phyloP scores from a whole-genome alignment of 2,113 vertebrate genomes.

The Corapipo altera region DNA sequence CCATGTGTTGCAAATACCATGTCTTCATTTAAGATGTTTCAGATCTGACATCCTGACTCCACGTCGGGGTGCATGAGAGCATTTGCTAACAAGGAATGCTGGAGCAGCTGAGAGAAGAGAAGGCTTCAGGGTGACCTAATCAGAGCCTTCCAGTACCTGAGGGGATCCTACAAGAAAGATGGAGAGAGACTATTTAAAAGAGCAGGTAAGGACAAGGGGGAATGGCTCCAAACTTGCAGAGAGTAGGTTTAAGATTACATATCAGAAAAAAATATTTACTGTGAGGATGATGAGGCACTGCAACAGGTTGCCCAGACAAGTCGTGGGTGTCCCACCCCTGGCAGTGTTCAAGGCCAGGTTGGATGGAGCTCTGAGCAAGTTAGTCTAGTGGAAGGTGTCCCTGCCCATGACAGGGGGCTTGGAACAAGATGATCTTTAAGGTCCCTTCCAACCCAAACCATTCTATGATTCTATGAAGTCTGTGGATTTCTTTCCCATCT shows the following conservation, averaged over 20 bases:
- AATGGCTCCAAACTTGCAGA: not conserved
- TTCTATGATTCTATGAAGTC: not conserved
- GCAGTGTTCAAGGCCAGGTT: not conserved
- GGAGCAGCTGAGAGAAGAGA: not conserved
- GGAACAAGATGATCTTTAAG: not conserved
- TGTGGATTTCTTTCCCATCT: not conserved
- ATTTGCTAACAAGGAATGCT: not conserved
- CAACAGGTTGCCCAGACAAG: not conserved
- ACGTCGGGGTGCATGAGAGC: not conserved
- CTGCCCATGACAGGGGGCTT: not conserved
- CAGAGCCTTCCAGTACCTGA: not conserved
- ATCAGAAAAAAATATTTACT: not conserved
- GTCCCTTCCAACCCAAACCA: not conserved
- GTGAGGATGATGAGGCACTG: not conserved
- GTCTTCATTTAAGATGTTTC: not conserved
- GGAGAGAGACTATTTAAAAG: not conserved
- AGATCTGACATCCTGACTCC: not conserved
- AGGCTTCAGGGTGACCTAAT: not conserved
- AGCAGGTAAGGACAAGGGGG: not conserved
- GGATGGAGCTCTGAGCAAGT: not conserved
- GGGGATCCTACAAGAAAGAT: not conserved
- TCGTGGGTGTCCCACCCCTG: not conserved
- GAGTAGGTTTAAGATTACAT: not conserved
- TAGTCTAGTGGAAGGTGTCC: not conserved
- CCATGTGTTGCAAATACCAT: not conserved